Percentiles rank a stretch among this genome's conserved stretches.
Evolutionary conservation across 2,797 vertebrate species (phyloP).

Genomic region (Alauda arvensis): DNA sequence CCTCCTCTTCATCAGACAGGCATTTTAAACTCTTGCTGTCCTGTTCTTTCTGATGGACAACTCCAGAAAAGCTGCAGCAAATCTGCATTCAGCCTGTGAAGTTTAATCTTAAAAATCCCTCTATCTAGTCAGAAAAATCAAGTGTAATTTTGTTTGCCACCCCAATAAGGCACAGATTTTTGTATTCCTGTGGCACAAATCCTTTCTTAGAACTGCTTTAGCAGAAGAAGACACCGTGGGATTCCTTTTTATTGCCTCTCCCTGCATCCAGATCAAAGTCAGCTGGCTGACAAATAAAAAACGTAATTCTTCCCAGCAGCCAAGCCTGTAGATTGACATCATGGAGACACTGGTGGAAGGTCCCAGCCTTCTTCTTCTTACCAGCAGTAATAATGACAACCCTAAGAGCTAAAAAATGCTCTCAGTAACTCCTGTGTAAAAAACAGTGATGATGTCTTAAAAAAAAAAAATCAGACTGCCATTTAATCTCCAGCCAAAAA

Average conservation of each 20-base stretch:
- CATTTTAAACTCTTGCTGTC: background rate
- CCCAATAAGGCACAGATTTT: background rate
- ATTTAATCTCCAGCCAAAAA: background rate
- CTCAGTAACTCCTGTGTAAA: background rate
- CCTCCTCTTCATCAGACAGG: background rate
- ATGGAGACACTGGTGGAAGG: background rate
- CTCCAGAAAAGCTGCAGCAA: background rate
- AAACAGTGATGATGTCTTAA: background rate
- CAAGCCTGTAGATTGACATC: background rate
- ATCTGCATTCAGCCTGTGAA: background rate
- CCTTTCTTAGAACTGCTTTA: background rate
- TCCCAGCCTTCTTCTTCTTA: background rate
- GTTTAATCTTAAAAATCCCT: background rate
- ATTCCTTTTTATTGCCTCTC: background rate
- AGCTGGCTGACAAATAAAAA: background rate
- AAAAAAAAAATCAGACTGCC: background rate
- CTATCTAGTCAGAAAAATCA: background rate
- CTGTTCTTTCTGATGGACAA: background rate
- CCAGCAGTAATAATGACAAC: background rate
- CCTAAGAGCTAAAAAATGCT: background rate
- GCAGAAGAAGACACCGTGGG: background rate
- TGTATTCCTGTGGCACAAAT: background rate
- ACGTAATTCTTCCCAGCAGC: background rate
- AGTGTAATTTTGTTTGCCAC: background rate
- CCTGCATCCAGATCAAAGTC: background rate